Evolutionary conservation across 1,140 invertebrate genomes (phyloP).

Genomic region (Chlorops oryzae): DNA sequence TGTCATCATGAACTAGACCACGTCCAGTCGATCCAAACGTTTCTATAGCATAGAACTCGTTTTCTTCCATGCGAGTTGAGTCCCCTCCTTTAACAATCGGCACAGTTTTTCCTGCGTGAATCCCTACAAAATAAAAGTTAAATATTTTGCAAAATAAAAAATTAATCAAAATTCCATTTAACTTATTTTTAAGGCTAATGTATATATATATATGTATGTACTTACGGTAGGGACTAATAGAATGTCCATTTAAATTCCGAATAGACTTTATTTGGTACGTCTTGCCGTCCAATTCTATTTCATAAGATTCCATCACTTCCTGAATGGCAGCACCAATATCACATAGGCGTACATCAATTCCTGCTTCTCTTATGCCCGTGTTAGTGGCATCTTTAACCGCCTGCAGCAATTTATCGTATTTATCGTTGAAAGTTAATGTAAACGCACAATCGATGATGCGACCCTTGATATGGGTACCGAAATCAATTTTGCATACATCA

Average conservation of each 20-base stretch:
- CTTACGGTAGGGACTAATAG: slow-evolving; percentile 90
- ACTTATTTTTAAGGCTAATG: too few relatives aligned
- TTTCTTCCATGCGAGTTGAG: slow-evolving; percentile 96
- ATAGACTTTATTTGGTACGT: slow-evolving; percentile 96
- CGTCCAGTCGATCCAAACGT: slow-evolving; percentile 98
- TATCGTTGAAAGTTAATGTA: slow-evolving; percentile 93
- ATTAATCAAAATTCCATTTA: neutral
- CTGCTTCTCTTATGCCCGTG: slow-evolving; percentile 90
- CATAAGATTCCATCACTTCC: slow-evolving; percentile 99
- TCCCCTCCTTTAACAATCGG: slow-evolving; percentile 99
- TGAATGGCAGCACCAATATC: slow-evolving; percentile 97
- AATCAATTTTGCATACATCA: slow-evolving; percentile 99
- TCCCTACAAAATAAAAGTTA: slow-evolving; percentile 55
- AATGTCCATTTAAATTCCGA: slow-evolving; percentile 97
- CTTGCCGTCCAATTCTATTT: slow-evolving; percentile 96
- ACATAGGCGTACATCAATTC: slow-evolving; percentile 95
- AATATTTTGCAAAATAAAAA: slow-evolving; percentile 2
- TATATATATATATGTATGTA: neutral
- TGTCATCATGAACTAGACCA: slow-evolving; percentile 96
- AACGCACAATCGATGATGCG: slow-evolving; percentile 99
- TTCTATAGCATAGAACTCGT: slow-evolving; percentile 99
- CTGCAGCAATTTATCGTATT: slow-evolving; percentile 92
- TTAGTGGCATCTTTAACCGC: slow-evolving; percentile 97
- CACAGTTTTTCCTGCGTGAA: slow-evolving; percentile 99
- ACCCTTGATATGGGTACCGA: slow-evolving; percentile 98